Evolutionary conservation across 1,140 invertebrate species (phyloP).

Genomic region (Berghia stephanieae): DNA sequence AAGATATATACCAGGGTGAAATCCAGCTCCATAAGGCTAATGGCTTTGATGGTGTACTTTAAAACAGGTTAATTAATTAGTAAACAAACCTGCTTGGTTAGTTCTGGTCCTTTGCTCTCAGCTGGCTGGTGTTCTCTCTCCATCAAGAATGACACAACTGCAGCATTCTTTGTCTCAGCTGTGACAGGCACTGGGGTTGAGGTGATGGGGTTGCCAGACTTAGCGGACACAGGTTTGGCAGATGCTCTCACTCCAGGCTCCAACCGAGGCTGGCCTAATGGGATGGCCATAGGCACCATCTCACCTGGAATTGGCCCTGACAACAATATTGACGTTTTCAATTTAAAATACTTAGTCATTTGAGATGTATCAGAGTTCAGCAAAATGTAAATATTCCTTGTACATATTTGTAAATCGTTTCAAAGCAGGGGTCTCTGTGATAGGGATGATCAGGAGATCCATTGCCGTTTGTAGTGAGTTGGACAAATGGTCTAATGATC

Average conservation of each 20-base stretch:
- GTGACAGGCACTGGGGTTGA: slow-evolving; percentile 36
- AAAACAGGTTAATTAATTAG: no score
- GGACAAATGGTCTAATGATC: no score
- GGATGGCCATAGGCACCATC: slow-evolving; percentile 58
- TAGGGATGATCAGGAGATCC: no score
- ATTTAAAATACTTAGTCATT: background rate
- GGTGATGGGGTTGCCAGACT: slow-evolving; percentile 23
- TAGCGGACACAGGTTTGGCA: background rate
- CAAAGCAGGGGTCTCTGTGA: no score
- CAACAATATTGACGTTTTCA: background rate
- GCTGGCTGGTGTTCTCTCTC: slow-evolving; percentile 37
- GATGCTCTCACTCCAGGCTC: slow-evolving; percentile 46
- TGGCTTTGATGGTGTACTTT: no score
- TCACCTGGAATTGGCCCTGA: slow-evolving; percentile 53
- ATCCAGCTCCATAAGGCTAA: no score
- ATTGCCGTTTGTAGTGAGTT: no score
- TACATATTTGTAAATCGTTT: no score
- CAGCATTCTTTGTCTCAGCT: slow-evolving; percentile 50
- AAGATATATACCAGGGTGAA: no score
- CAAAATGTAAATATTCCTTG: no score
- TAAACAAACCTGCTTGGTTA: slow-evolving; percentile 54
- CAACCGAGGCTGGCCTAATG: slow-evolving; percentile 55
- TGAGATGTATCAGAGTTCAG: no score
- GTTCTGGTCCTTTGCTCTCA: slow-evolving; percentile 39
- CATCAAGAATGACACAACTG: slow-evolving; percentile 49